Base-by-base conservation (phyloP, 2,888 invertebrate species). In the Leptopilina syphax region DNA sequence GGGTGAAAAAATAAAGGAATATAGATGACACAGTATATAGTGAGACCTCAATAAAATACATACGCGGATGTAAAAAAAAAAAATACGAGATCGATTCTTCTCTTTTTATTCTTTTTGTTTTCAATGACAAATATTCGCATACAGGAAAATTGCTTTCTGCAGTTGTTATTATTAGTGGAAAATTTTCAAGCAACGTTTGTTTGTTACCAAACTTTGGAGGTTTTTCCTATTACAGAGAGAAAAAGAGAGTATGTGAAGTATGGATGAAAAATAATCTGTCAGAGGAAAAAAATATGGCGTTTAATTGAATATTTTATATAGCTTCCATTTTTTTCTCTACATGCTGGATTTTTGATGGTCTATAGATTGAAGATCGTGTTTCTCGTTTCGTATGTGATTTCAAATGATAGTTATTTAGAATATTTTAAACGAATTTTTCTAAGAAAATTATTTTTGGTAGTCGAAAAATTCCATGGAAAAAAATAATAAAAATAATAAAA, bases 141-240 rank as follows among this genome's bases (percentile, higher is more conserved):
- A 65, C 65, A 65, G 65, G 0, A 12, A 65, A 65, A 65, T 65
- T 65, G 65, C 10, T 65, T 65, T 65, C 34, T 34, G 34, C 65
- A 65, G 44, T 44, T 8, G 34, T 65, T 65, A 27, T 12, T 65
- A 60, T 60, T 60, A 60, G 60, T 60, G 60, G 60, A 44, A 18
- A 60, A 60, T 60, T 60, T 60, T n/a, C 60, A 60, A 60, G 60
- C 60, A 60, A 60, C 60, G 60, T 60, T 60, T 60, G 60, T 60
- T 60, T 60, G 60, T 60, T 18, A 60, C 60, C 60, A 18, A 60
- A 60, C 7, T 7, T 60, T 60, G 13, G 13, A n/a, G 13, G 18
- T n/a, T 60, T 60, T 60, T 60, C 60, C 60, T 60, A 60, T 60
- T 60, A 60, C 60, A 60, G n/a, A 60, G n/a, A 60, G 18, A 60